phyloP scores from a whole-genome alignment of 2,888 invertebrate genomes.

The Noctua comes region DNA sequence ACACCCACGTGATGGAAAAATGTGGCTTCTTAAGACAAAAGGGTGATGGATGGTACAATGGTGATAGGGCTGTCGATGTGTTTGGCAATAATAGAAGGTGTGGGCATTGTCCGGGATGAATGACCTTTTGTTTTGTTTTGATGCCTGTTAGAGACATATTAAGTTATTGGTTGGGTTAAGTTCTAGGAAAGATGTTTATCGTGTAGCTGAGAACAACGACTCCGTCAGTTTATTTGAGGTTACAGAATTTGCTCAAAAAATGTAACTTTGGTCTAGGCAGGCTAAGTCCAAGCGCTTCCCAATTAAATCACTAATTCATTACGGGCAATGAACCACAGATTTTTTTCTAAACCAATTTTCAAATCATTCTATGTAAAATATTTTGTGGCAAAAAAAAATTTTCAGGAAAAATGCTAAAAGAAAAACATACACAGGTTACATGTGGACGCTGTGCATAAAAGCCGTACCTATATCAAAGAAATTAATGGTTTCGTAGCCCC shows the following conservation, averaged over 20 bases:
- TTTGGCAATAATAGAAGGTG: constrained; percentile 16
- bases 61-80: constrained; percentile 2
- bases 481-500: constrained; percentile 55
- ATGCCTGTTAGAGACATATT: not conserved
- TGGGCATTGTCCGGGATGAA: constrained; percentile 8
- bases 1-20: constrained; percentile 50
- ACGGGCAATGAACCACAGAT: not conserved
- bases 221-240: not conserved
- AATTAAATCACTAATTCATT: not conserved
- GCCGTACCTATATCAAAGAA: constrained; percentile 61
- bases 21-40: constrained; percentile 44
- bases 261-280: not conserved
- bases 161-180: constrained; percentile 10
- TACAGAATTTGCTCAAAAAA: not conserved
- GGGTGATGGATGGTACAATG: constrained; percentile 35
- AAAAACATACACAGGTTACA: constrained; percentile 28
- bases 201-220: not conserved
- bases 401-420: constrained; percentile 9
- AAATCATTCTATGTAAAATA: too few relatives aligned
- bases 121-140: not conserved
- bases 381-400: not conserved
- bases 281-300: not conserved
- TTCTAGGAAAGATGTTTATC: not conserved
- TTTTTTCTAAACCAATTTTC: not conserved
- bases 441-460: constrained; percentile 43